A percentile compares a stretch with the other conserved stretches of the same genome.
Conservation (phyloP, 2,113 vertebrate species). For the Dipodomys spectabilis region DNA sequence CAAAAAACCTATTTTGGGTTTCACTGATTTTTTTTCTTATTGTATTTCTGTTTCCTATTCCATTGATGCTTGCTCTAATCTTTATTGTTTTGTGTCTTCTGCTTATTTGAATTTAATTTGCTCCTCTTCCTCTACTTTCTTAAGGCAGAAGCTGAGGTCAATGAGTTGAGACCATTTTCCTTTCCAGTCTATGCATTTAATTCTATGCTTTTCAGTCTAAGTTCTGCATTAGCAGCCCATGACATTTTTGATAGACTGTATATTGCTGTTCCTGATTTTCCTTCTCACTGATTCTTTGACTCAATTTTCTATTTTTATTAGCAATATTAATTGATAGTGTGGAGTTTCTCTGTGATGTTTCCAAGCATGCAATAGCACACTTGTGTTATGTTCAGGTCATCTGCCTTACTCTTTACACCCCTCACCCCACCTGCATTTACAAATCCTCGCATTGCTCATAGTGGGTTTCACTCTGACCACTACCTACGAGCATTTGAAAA, state of each 20-base stretch:
- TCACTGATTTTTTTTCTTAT: constrained; percentile 33
- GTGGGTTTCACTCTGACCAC: too few relatives aligned
- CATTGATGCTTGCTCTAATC: not conserved
- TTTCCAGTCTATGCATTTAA: accelerated
- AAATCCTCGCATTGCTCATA: too few relatives aligned
- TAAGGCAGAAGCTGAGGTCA: not conserved
- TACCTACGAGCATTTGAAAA: too few relatives aligned
- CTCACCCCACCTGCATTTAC: too few relatives aligned
- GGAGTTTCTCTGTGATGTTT: too few relatives aligned
- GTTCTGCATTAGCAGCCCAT: accelerated
- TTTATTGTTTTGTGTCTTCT: constrained; percentile 33
- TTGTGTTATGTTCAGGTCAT: too few relatives aligned
- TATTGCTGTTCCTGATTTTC: not conserved
- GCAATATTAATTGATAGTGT: too few relatives aligned
- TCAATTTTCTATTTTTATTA: not conserved
- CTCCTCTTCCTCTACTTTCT: not conserved
- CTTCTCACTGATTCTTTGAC: not conserved
- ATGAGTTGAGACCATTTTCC: accelerated
- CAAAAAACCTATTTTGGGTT: constrained; percentile 29
- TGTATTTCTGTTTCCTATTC: constrained; percentile 29
- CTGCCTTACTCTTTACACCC: too few relatives aligned
- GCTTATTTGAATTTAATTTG: not conserved
- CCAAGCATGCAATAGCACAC: too few relatives aligned
- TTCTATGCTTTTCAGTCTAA: too few relatives aligned
- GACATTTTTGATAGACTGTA: not conserved